Conservation (phyloP, 2,113 vertebrate species). For the Gasterosteus nipponicus region DNA sequence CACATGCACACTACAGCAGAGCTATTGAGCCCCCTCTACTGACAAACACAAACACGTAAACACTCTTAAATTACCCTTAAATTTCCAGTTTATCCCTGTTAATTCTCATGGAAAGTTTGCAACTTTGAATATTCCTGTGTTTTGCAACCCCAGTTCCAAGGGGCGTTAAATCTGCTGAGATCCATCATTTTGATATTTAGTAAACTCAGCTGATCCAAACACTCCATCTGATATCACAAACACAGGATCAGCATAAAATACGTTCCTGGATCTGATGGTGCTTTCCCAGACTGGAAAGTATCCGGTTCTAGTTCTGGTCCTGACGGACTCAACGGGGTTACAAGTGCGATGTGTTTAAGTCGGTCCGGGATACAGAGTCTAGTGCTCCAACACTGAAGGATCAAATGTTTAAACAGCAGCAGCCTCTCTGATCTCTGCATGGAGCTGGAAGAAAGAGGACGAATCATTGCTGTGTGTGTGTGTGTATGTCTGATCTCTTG, state of each 20-base stretch:
- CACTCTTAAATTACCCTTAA: too few species aligned
- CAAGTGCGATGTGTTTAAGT: conserved; percentile 2
- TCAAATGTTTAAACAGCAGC: conserved; percentile 50
- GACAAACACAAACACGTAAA: too few species aligned
- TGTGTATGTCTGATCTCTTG: conserved; percentile 19
- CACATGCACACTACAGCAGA: too few species aligned
- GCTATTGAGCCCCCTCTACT: too few species aligned
- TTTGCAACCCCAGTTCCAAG: too few species aligned
- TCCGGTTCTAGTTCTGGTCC: conserved; percentile 1
- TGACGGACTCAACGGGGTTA: conserved; percentile 12
- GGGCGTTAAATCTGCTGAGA: neutral
- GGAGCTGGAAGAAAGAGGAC: conserved; percentile 38
- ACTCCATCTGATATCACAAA: neutral
- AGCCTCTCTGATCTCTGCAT: conserved; percentile 55
- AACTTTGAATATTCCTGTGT: too few species aligned
- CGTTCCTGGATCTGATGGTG: neutral
- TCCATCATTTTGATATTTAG: neutral
- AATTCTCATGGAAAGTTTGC: too few species aligned
- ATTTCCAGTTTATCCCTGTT: too few species aligned
- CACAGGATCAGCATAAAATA: neutral
- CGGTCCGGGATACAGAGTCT: conserved; percentile 10
- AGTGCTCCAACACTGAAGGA: conserved; percentile 30
- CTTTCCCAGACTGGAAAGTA: neutral
- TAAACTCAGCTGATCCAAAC: neutral
- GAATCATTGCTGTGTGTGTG: conserved; percentile 10